These are phyloP conservation scores for Pogonomyrmex barbatus DNA, from an alignment of 1,140 invertebrate genomes.

Conservation along the genomic window DNA sequence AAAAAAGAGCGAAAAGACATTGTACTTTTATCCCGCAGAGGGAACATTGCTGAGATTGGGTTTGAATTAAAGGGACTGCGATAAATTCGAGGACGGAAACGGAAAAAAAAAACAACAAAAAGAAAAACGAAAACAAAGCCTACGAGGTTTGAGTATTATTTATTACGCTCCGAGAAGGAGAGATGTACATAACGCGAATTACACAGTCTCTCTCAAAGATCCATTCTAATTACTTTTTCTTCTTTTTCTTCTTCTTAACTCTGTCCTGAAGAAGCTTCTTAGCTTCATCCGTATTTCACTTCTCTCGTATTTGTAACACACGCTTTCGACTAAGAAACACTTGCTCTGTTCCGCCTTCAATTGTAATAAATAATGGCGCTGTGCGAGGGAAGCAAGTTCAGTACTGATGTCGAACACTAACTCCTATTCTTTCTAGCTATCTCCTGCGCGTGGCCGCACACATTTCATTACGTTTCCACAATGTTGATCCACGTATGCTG, in stretches of 20 bases:
- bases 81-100: not conserved
- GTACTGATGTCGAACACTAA: conserved; percentile 30
- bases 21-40: not conserved
- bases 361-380: conserved; percentile 54
- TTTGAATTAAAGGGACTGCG: conserved; percentile 11
- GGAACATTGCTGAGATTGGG: not conserved
- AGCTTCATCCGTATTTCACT: conserved; percentile 43
- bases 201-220: conserved; percentile 58
- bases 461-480: conserved; percentile 61
- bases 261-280: conserved; percentile 74
- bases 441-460: conserved; percentile 32
- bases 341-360: conserved; percentile 52
- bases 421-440: conserved; percentile 40
- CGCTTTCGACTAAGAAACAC: conserved; percentile 43
- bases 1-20: not conserved
- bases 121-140: conserved; percentile 33
- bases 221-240: conserved; percentile 45
- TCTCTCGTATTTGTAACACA: conserved; percentile 58
- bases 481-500: conserved; percentile 59
- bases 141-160: conserved; percentile 74
- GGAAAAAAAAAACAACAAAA: not conserved
- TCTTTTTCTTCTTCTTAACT: conserved; percentile 71
- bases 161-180: conserved; percentile 59
- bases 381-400: conserved; percentile 51
- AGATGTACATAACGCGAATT: conserved; percentile 63